phyloP scores from a whole-genome alignment of 1,140 invertebrate genomes.

The Akabosia matsudoensis region DNA sequence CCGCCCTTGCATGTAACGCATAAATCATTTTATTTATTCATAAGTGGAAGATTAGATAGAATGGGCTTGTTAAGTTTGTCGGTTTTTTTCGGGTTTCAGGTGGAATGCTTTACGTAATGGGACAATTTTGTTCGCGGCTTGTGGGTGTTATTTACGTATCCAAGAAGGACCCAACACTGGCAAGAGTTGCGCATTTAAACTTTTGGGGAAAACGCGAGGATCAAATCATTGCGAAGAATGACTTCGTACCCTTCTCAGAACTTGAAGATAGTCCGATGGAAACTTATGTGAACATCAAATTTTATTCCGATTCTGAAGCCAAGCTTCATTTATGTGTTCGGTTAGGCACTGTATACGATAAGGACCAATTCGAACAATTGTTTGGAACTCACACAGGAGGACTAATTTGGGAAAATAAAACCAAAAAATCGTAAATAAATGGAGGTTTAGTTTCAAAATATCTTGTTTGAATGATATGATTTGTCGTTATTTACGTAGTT shows the following conservation, averaged over 20 bases:
- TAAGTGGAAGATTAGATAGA: background rate
- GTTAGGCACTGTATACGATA: background rate
- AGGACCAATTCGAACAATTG: background rate
- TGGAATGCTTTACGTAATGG: conserved; percentile 22
- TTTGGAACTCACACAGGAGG: background rate
- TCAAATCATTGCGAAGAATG: background rate
- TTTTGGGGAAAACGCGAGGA: conserved; percentile 1
- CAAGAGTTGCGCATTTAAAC: conserved; percentile 8
- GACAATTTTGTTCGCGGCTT: background rate
- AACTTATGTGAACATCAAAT: background rate
- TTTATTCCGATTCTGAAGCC: conserved; percentile 6
- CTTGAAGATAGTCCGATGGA: background rate
- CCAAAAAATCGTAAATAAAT: background rate
- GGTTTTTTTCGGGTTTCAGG: background rate
- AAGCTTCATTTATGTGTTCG: background rate
- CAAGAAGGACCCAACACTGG: background rate
- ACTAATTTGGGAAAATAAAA: background rate
- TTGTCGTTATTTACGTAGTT: too few relatives aligned
- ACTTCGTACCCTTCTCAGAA: conserved; percentile 2
- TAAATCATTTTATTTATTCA: background rate
- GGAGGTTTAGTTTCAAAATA: too few relatives aligned
- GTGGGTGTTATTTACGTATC: background rate
- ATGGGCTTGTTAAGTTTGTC: too few relatives aligned
- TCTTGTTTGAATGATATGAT: too few relatives aligned
- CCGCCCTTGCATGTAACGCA: conserved; percentile 10